Conservation (phyloP, 2,797 vertebrate species). For the Threskiornis aethiopicus region DNA sequence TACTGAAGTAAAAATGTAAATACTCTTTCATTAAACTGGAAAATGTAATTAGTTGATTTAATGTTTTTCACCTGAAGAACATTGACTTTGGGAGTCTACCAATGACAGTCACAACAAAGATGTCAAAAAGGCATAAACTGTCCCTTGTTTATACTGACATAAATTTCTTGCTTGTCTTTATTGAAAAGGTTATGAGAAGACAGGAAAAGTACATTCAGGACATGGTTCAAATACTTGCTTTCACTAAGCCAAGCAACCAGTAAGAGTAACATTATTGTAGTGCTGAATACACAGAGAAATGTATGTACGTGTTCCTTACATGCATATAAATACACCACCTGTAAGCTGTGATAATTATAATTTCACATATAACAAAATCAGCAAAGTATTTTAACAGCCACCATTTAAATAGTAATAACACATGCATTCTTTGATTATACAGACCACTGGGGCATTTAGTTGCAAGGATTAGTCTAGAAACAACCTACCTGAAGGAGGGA, state of each 20-base stretch:
- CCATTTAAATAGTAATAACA: neutral
- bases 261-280: neutral
- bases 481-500: neutral
- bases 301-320: neutral
- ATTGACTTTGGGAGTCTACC: neutral
- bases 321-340: neutral
- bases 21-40: neutral
- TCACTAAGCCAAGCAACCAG: neutral
- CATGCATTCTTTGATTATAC: neutral
- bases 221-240: neutral
- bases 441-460: neutral
- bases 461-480: neutral
- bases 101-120: neutral
- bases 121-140: neutral
- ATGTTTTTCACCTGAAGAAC: neutral
- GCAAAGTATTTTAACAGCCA: neutral
- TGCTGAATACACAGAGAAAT: neutral
- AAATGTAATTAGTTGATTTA: neutral
- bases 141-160: neutral
- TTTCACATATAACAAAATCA: neutral
- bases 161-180: neutral
- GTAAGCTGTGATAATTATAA: neutral
- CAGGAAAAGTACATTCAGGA: neutral
- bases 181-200: neutral
- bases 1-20: neutral